phyloP scores from a whole-genome alignment of 2,888 invertebrate species.

The Melinaea menophilus region DNA sequence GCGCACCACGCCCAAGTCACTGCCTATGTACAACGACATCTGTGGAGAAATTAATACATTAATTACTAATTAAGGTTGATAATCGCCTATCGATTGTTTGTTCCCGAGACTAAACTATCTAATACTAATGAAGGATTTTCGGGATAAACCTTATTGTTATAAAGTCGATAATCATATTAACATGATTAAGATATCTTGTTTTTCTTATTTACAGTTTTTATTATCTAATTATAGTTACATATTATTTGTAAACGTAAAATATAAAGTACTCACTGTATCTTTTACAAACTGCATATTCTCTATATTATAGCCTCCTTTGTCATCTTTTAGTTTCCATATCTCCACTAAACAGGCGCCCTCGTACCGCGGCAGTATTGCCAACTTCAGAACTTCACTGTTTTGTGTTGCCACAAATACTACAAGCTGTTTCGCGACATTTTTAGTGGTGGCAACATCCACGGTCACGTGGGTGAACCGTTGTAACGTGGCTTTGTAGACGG shows the following conservation, averaged over 20 bases:
- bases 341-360: slow-evolving; percentile 90
- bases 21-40: slow-evolving; percentile 88
- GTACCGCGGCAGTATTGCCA: slow-evolving; percentile 84
- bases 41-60: slow-evolving; percentile 37
- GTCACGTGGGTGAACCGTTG: slow-evolving; percentile 88
- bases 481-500: slow-evolving; percentile 83
- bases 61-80: no score
- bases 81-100: no score
- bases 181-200: no score
- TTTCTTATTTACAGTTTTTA: no score
- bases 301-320: slow-evolving; percentile 75
- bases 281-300: slow-evolving; percentile 87
- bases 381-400: slow-evolving; percentile 86
- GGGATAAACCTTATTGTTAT: no score
- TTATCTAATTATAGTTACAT: neutral
- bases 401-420: slow-evolving; percentile 90
- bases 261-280: slow-evolving; percentile 79
- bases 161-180: no score
- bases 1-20: slow-evolving; percentile 81
- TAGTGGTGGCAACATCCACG: slow-evolving; percentile 87
- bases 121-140: no score
- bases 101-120: no score
- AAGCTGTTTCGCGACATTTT: slow-evolving; percentile 82
- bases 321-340: slow-evolving; percentile 84
- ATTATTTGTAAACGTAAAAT: neutral